These are phyloP conservation scores for Neocrepidodera transversa DNA, from an alignment of 2,888 invertebrate species.

Conservation along the genomic window DNA sequence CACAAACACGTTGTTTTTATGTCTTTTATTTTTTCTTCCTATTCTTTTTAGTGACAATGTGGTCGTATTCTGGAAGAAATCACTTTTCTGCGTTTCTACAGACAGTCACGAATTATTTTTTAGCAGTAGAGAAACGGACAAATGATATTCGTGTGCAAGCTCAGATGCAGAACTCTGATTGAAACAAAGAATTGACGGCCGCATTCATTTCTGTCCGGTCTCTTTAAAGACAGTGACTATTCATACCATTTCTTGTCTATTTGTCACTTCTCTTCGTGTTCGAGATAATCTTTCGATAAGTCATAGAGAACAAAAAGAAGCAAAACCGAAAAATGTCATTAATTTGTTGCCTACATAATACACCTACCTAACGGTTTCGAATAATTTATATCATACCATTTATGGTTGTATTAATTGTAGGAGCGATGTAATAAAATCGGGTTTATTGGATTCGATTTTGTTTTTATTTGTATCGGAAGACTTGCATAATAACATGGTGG, in stretches of 20 bases:
- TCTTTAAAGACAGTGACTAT: slow-evolving; percentile 51
- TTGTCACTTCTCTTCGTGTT: slow-evolving; percentile 52
- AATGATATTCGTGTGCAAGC: slow-evolving; percentile 51
- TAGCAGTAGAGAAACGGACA: slow-evolving; percentile 45
- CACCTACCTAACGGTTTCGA: slow-evolving; percentile 32
- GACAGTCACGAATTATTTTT: slow-evolving; percentile 38
- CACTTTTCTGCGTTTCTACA: slow-evolving; percentile 6
- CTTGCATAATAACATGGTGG: slow-evolving; percentile 18
- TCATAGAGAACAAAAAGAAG: slow-evolving; percentile 29
- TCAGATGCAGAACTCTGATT: slow-evolving; percentile 50
- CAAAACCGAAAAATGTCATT: slow-evolving; percentile 34
- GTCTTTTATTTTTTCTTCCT: too few relatives aligned
- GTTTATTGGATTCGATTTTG: slow-evolving; percentile 30
- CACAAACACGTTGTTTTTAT: too few relatives aligned
- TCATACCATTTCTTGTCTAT: slow-evolving; percentile 51
- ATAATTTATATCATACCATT: slow-evolving; percentile 36
- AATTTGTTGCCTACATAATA: slow-evolving; percentile 35
- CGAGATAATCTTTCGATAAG: slow-evolving; percentile 47
- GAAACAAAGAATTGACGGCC: slow-evolving; percentile 50
- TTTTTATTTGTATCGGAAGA: slow-evolving; percentile 31
- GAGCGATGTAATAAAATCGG: slow-evolving; percentile 33
- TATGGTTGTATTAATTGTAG: slow-evolving; percentile 38
- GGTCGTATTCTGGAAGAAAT: background rate
- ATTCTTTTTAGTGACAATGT: too few relatives aligned
- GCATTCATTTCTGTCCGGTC: slow-evolving; percentile 51